These are phyloP conservation scores for Tigriopus japonicus DNA, from an alignment of 1,140 invertebrate species.

Conservation along the genomic window DNA sequence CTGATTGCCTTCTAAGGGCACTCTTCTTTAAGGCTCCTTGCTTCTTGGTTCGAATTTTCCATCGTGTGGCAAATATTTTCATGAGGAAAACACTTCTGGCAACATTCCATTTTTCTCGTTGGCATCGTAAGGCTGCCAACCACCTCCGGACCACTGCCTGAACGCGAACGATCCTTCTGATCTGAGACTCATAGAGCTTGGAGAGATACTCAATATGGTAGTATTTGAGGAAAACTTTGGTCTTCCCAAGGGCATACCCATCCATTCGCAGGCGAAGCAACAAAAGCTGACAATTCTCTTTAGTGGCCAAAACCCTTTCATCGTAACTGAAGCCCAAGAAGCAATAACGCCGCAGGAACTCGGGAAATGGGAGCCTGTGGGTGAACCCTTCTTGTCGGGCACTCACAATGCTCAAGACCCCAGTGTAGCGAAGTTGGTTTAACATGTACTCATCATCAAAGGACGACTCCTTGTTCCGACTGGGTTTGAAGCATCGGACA, in stretches of 20 bases:
- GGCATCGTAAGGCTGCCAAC: constrained; percentile 36
- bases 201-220: constrained; percentile 63
- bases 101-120: constrained; percentile 31
- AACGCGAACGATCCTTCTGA: constrained; percentile 19
- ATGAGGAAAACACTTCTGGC: constrained; percentile 35
- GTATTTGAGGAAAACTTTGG: constrained; percentile 67
- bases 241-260: constrained; percentile 61
- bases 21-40: not conserved
- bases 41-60: not conserved
- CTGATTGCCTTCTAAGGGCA: not conserved
- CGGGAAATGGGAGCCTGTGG: constrained; percentile 51
- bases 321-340: constrained; percentile 54
- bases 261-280: constrained; percentile 53
- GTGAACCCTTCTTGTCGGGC: constrained; percentile 58
- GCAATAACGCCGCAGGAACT: constrained; percentile 60
- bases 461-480: constrained; percentile 35
- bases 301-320: constrained; percentile 43
- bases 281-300: constrained; percentile 48
- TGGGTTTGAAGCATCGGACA: constrained; percentile 63
- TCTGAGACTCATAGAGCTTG: constrained; percentile 51
- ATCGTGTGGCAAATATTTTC: constrained; percentile 1
- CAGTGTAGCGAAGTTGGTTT: constrained; percentile 50
- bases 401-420: constrained; percentile 54
- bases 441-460: too few species aligned
- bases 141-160: constrained; percentile 33